These are phyloP conservation scores for Verasper variegatus DNA, from an alignment of 2,113 vertebrate genomes.

Conservation along the genomic window DNA sequence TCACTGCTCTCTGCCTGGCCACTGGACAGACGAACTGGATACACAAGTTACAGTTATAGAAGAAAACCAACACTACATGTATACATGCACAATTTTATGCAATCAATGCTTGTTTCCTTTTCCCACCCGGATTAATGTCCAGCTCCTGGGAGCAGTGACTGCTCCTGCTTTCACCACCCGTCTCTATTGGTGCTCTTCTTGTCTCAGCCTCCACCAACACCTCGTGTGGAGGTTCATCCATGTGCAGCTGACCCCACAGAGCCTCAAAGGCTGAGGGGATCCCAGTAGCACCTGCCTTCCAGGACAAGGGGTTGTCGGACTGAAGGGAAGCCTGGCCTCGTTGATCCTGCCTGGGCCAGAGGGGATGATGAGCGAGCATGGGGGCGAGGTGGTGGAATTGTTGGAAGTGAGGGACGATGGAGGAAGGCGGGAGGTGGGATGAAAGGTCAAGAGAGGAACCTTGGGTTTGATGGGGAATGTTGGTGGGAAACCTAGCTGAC, in stretches of 20 bases:
- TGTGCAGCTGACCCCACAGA: slow-evolving; percentile 32
- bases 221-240: slow-evolving; percentile 35
- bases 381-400: slow-evolving; percentile 5
- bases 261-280: slow-evolving; percentile 2
- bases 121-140: slow-evolving; percentile 77
- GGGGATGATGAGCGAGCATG: neutral
- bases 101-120: neutral
- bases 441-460: slow-evolving; percentile 23
- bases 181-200: slow-evolving; percentile 4
- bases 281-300: slow-evolving; percentile 24
- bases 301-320: slow-evolving; percentile 14
- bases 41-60: neutral
- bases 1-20: slow-evolving; percentile 56
- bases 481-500: slow-evolving; percentile 31
- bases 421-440: slow-evolving; percentile 14
- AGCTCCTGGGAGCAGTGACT: slow-evolving; percentile 59
- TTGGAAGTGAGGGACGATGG: slow-evolving; percentile 17
- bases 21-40: slow-evolving; percentile 69
- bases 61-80: neutral
- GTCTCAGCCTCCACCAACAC: slow-evolving; percentile 5
- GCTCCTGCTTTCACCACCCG: slow-evolving; percentile 20
- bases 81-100: neutral
- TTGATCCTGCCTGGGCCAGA: slow-evolving; percentile 19
- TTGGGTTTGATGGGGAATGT: slow-evolving; percentile 21
- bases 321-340: slow-evolving; percentile 14